These are phyloP conservation scores for Caenorhabditis virilis DNA, from an alignment of 2,888 invertebrate species.

Conservation along the genomic window DNA sequence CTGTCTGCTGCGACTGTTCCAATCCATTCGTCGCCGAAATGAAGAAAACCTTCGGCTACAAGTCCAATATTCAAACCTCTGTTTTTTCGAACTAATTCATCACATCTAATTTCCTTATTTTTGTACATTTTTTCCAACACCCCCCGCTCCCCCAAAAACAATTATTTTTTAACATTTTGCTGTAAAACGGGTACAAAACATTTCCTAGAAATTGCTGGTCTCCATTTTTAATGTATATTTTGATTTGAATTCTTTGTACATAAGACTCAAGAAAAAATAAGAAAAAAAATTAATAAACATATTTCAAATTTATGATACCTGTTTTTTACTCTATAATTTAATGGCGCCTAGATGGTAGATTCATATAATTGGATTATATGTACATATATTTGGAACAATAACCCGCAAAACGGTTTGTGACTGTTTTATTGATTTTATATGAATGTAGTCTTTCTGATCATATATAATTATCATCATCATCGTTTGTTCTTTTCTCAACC, in stretches of 20 bases:
- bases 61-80: constrained; percentile 20
- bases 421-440: too few species aligned
- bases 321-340: too few species aligned
- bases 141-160: neutral
- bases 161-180: neutral
- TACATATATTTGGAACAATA: too few species aligned
- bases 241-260: neutral
- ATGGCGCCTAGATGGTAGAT: too few species aligned
- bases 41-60: constrained; percentile 58
- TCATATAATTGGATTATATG: too few species aligned
- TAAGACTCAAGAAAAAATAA: too few species aligned
- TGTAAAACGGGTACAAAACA: neutral
- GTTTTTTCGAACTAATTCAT: neutral
- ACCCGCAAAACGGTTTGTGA: too few species aligned
- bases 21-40: constrained; percentile 54
- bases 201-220: neutral
- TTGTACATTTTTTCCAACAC: neutral
- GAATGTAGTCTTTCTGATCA: too few species aligned
- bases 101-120: neutral
- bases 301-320: too few species aligned
- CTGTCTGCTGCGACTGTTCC: constrained; percentile 63
- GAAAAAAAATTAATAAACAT: too few species aligned
- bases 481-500: too few species aligned
- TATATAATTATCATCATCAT: too few species aligned
- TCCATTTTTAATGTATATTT: neutral